A percentile compares a stretch with the other conserved stretches of the same genome.
Evolutionary conservation across 2,888 invertebrate species (phyloP).

Genomic region (Tortrix viridana): DNA sequence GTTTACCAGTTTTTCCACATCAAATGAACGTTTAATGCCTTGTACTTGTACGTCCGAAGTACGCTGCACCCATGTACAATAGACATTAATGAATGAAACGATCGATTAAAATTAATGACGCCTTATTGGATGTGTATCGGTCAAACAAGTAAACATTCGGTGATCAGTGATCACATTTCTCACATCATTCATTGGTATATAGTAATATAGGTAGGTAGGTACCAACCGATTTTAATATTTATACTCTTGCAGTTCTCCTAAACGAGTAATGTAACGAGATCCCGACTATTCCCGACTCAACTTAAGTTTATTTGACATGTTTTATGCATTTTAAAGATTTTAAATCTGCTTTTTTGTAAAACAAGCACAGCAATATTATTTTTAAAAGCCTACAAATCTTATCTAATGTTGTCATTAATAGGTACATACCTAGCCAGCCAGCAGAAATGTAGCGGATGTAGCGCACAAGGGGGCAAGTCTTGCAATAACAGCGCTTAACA

Average conservation of each 20-base stretch:
- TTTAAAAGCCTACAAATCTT: no score
- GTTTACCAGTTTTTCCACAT: constrained; percentile 63
- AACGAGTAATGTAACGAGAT: no score
- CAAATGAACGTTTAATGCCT: constrained; percentile 60
- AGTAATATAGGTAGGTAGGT: no score
- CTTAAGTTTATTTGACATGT: neutral
- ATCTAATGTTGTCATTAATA: neutral
- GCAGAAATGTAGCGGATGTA: constrained; percentile 35
- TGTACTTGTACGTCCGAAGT: constrained; percentile 58
- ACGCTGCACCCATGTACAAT: constrained; percentile 50
- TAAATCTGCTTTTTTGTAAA: neutral
- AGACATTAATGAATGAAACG: constrained; percentile 41
- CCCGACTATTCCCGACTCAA: no score
- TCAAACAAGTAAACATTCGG: constrained; percentile 1
- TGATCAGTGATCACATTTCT: neutral
- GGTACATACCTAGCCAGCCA: neutral
- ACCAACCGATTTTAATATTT: neutral
- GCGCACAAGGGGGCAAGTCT: constrained; percentile 37
- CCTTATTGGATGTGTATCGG: neutral
- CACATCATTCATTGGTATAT: neutral
- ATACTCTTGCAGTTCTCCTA: no score
- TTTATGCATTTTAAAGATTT: neutral
- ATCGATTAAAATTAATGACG: constrained; percentile 18
- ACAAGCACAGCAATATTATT: no score
- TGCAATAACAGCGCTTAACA: constrained; percentile 51